Evolutionary conservation across 2,113 vertebrate species (phyloP).

Genomic region (Penelope pileata): DNA sequence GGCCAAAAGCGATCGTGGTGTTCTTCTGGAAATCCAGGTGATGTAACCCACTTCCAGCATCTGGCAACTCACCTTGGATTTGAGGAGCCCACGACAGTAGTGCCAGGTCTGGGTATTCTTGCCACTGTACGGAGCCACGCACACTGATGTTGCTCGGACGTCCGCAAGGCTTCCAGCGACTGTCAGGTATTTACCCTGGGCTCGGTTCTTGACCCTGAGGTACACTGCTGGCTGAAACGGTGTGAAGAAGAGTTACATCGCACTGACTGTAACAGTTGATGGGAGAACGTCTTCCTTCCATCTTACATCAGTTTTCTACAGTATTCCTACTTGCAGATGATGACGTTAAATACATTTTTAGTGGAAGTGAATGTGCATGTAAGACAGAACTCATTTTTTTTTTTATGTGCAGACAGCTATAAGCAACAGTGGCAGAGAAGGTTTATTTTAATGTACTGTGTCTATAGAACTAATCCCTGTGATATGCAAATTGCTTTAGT

Average conservation of each 20-base stretch:
- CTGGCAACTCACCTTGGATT: constrained; percentile 78
- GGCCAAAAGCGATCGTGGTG: background rate
- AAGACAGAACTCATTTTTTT: background rate
- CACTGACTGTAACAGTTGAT: rapidly evolving
- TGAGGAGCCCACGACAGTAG: constrained; percentile 81
- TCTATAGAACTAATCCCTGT: background rate
- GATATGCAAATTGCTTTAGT: background rate
- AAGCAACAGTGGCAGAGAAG: background rate
- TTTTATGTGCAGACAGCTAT: background rate
- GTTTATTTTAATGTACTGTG: background rate
- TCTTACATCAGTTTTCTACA: rapidly evolving
- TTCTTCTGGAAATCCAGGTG: background rate
- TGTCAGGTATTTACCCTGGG: constrained; percentile 76
- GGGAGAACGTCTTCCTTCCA: background rate
- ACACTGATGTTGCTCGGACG: constrained; percentile 72
- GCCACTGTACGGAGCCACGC: constrained; percentile 47
- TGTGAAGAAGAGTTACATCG: background rate
- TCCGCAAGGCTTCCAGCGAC: constrained; percentile 63
- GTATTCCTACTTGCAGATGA: background rate
- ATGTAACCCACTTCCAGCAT: background rate
- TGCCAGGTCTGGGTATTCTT: constrained; percentile 82
- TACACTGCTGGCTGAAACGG: constrained; percentile 77
- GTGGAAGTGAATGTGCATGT: rapidly evolving
- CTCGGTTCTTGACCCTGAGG: constrained; percentile 79
- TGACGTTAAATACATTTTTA: background rate